Evolutionary conservation across 2,113 vertebrate genomes (phyloP).

Genomic region (Coryphaenoides rupestris): DNA sequence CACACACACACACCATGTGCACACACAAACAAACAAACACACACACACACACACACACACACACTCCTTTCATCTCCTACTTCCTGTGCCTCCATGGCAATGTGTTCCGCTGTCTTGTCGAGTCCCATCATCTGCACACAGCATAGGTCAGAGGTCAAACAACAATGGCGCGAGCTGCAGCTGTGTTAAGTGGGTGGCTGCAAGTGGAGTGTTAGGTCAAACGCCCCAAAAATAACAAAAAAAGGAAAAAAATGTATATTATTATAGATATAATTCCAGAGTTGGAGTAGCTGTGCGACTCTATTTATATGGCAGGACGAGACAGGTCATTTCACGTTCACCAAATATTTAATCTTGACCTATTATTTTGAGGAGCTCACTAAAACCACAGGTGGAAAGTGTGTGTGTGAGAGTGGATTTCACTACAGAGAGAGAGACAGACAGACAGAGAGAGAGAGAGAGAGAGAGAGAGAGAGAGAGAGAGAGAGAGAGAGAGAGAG

Average conservation of each 20-base stretch:
- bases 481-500: too few species aligned
- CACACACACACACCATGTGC: too few species aligned
- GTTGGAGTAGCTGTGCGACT: conserved; percentile 19
- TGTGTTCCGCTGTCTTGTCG: conserved; percentile 3
- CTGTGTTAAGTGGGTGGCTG: not conserved
- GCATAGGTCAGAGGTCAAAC: conserved; percentile 25
- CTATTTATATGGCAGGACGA: conserved; percentile 30
- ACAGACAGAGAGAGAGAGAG: too few species aligned
- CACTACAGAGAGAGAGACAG: conserved; percentile 21
- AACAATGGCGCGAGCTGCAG: conserved; percentile 7
- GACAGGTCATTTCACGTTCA: conserved; percentile 52
- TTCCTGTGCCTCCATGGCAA: too few species aligned
- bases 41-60: too few species aligned
- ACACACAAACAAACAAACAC: too few species aligned
- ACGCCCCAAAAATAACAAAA: conserved; percentile 2
- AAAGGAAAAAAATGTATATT: too few species aligned
- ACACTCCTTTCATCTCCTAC: too few species aligned
- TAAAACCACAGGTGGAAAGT: conserved; percentile 41
- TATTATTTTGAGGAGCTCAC: conserved; percentile 43
- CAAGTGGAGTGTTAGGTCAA: conserved; percentile 22
- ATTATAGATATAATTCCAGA: conserved; percentile 13
- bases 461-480: too few species aligned
- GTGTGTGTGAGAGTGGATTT: conserved; percentile 34
- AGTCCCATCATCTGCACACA: not conserved
- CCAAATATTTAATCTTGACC: conserved; percentile 33